phyloP scores from a whole-genome alignment of 2,888 invertebrate genomes.

The Mycogona germanica region DNA sequence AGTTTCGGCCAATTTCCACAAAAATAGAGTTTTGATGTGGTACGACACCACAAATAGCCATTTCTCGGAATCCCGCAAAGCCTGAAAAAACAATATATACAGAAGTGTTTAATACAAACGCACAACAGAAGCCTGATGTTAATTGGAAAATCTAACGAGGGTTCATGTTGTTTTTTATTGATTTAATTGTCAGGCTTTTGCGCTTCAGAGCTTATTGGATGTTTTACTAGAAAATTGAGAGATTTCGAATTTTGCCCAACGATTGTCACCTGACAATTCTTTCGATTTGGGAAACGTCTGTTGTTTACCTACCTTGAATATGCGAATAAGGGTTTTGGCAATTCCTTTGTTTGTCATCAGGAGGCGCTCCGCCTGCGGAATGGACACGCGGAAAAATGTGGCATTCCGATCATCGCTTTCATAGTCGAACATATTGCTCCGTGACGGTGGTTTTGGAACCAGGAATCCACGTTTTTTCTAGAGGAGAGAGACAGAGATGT shows the following conservation, averaged over 20 bases:
- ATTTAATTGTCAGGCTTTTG: too few species aligned
- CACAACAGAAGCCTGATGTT: too few species aligned
- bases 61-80: conserved; percentile 21
- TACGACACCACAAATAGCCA: conserved; percentile 23
- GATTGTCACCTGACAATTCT: too few species aligned
- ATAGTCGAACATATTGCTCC: background rate
- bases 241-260: too few species aligned
- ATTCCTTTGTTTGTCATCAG: conserved; percentile 20
- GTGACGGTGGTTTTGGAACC: background rate
- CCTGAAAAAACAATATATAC: conserved; percentile 12
- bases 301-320: conserved; percentile 22
- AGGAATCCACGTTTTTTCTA: background rate
- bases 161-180: too few species aligned
- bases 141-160: too few species aligned
- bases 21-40: conserved; percentile 23
- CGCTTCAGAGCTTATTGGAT: background rate
- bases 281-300: too few species aligned
- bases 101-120: too few species aligned
- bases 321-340: conserved; percentile 22
- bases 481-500: background rate
- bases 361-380: conserved; percentile 21
- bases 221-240: background rate
- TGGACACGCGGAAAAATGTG: conserved; percentile 20
- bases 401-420: too few species aligned
- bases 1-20: conserved; percentile 19